Conservation (phyloP, 2,113 vertebrate species). For the Hirundichthys speculiger region DNA sequence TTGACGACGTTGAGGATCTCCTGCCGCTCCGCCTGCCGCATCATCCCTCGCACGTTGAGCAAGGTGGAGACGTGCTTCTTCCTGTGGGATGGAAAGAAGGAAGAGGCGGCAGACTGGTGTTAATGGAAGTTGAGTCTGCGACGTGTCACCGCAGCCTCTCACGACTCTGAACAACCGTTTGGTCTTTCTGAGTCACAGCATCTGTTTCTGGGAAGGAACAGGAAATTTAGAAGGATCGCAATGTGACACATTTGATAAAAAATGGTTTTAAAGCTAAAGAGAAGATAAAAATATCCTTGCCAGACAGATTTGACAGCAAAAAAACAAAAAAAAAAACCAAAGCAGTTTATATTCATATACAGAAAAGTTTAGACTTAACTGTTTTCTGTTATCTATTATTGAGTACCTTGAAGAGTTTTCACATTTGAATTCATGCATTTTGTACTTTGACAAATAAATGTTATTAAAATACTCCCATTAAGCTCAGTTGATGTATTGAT, state of each 20-base stretch:
- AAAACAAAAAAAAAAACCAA: no score
- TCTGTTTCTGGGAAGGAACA: constrained; percentile 38
- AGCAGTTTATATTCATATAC: no score
- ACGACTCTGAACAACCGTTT: constrained; percentile 19
- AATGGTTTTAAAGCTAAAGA: no score
- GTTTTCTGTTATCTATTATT: no score
- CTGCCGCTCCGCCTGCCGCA: constrained; percentile 80
- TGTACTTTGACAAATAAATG: no score
- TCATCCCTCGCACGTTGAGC: constrained; percentile 87
- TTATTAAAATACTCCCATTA: no score
- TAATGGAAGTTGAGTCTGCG: constrained; percentile 23
- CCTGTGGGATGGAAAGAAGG: constrained; percentile 71
- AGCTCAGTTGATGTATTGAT: not conserved
- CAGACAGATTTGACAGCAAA: no score
- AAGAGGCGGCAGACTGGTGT: constrained; percentile 17
- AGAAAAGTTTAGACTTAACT: no score
- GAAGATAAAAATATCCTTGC: no score
- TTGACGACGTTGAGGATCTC: constrained; percentile 88
- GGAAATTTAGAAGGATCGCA: no score
- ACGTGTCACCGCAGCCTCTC: constrained; percentile 20
- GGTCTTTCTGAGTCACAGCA: constrained; percentile 36
- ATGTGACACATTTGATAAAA: not conserved
- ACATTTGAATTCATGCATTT: no score
- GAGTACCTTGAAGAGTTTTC: no score
- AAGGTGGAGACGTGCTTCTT: constrained; percentile 87